Percentiles rank a stretch among this genome's conserved stretches.
Evolutionary conservation across 2,113 vertebrate genomes (phyloP).

Genomic region (Ochotona princeps): DNA sequence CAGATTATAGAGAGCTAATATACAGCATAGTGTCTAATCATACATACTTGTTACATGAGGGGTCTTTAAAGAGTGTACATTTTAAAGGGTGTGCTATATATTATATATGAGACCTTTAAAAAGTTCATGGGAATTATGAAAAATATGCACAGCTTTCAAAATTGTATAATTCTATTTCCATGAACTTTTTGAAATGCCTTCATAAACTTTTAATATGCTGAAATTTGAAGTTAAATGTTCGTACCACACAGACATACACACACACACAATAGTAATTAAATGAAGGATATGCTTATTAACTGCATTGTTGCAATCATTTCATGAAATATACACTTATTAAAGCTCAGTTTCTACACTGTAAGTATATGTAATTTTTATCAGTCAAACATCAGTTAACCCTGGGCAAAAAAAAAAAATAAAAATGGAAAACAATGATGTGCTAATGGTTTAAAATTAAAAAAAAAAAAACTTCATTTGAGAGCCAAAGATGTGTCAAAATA

Average conservation of each 20-base stretch:
- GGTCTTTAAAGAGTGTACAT: too few species aligned
- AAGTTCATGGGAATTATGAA: too few species aligned
- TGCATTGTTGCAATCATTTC: background rate
- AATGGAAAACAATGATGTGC: background rate
- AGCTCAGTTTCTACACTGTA: background rate
- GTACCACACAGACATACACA: too few species aligned
- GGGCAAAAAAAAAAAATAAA: background rate
- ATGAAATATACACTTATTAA: background rate
- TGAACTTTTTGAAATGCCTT: too few species aligned
- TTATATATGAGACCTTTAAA: too few species aligned
- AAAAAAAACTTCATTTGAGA: conserved; percentile 40
- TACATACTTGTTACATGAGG: background rate
- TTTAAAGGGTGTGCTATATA: too few species aligned
- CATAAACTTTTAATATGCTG: too few species aligned
- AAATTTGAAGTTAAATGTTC: background rate
- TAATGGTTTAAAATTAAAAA: conserved; percentile 32
- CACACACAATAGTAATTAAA: background rate
- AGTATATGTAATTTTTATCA: background rate
- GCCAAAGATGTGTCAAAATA: conserved; percentile 12
- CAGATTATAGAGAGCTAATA: background rate
- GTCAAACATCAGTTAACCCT: background rate
- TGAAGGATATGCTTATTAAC: background rate
- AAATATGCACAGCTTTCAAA: too few species aligned
- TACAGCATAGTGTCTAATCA: background rate
- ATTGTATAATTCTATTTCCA: too few species aligned